Evolutionary conservation across 2,888 invertebrate genomes (phyloP).

Genomic region (Plagodis pulveraria): DNA sequence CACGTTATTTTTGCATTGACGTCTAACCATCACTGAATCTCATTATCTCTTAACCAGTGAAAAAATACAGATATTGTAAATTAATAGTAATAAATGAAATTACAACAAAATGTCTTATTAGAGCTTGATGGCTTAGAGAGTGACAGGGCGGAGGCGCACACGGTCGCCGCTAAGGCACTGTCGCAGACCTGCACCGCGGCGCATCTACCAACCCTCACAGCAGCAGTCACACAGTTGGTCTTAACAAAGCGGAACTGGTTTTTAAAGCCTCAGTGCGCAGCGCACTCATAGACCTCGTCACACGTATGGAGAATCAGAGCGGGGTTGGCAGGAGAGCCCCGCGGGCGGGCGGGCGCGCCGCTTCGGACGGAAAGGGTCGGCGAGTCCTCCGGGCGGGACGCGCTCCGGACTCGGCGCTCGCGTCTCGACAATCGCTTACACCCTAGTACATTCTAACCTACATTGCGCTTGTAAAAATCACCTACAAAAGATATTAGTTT

Average conservation of each 20-base stretch:
- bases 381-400: slow-evolving; percentile 75
- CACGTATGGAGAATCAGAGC: not conserved
- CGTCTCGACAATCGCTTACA: slow-evolving; percentile 77
- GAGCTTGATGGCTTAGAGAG: not conserved
- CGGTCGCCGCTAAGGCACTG: slow-evolving; percentile 68
- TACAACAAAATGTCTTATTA: not conserved
- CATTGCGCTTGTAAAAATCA: slow-evolving; percentile 85
- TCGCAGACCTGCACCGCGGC: slow-evolving; percentile 53
- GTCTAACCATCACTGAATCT: no score
- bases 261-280: no score
- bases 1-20: no score
- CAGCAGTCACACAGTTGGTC: not conserved
- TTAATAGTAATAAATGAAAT: not conserved
- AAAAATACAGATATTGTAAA: not conserved
- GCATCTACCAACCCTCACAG: slow-evolving; percentile 36
- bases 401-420: slow-evolving; percentile 66
- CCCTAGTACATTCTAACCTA: slow-evolving; percentile 78
- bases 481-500: slow-evolving; percentile 86
- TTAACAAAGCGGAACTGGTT: no score
- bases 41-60: no score
- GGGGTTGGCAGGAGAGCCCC: slow-evolving; percentile 38
- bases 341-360: slow-evolving; percentile 61
- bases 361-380: slow-evolving; percentile 82
- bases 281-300: slow-evolving; percentile 1
- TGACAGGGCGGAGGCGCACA: slow-evolving; percentile 38